Evolutionary conservation across 2,888 invertebrate genomes (phyloP).

Genomic region (Branchipolynoe longqiensis): DNA sequence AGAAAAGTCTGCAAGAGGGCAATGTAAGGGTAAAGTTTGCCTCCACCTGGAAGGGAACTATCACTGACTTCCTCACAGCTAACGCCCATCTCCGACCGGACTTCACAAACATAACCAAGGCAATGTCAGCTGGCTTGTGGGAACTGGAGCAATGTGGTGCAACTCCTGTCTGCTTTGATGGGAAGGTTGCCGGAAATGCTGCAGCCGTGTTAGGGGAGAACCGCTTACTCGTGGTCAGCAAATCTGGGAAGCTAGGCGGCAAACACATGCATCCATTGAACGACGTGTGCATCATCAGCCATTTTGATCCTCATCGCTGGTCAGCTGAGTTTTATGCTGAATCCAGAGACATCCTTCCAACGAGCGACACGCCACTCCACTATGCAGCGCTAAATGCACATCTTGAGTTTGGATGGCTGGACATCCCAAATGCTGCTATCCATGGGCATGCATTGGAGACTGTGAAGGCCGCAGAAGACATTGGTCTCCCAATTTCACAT

Average conservation of each 20-base stretch:
- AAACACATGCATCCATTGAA: conserved; percentile 50
- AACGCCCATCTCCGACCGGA: background rate
- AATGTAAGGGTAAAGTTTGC: conserved; percentile 61
- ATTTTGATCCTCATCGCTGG: conserved; percentile 63
- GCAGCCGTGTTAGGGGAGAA: conserved; percentile 41
- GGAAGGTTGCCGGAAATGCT: conserved; percentile 65
- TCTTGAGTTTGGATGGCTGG: conserved; percentile 39
- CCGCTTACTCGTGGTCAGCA: conserved; percentile 63
- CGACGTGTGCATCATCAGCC: conserved; percentile 64
- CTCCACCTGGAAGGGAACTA: conserved; percentile 49
- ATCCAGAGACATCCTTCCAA: conserved; percentile 58
- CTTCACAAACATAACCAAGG: conserved; percentile 25
- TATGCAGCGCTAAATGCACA: conserved; percentile 49
- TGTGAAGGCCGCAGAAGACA: conserved; percentile 57
- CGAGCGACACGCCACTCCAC: conserved; percentile 67
- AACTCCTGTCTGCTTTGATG: conserved; percentile 66
- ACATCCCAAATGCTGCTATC: conserved; percentile 56
- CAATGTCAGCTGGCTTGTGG: conserved; percentile 61
- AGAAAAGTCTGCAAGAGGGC: conserved; percentile 54
- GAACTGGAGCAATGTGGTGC: conserved; percentile 64
- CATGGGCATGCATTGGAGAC: conserved; percentile 67
- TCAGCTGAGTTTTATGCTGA: conserved; percentile 56
- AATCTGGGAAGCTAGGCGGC: conserved; percentile 63
- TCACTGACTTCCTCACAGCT: conserved; percentile 40
- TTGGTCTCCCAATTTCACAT: conserved; percentile 62